Base-by-base conservation (phyloP, 2,113 vertebrate genomes). In the Benitochromis conjunctus region DNA sequence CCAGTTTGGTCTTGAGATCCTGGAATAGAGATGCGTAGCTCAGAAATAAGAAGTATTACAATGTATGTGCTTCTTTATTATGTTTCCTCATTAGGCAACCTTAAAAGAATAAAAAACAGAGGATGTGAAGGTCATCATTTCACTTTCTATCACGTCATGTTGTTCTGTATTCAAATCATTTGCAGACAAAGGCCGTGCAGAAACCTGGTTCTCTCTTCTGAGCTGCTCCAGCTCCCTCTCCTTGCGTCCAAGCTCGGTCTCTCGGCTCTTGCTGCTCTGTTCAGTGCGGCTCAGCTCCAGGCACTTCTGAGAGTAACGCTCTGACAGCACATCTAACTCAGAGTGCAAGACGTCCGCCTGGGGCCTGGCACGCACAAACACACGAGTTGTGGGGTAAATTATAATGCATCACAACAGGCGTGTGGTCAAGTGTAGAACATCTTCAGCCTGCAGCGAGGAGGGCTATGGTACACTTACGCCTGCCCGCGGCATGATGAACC, bases 191-290 rank as follows among this genome's bases (percentile, higher is more conserved):
- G 2, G 4, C 6, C 56, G 36, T 24, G 1, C 13, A 78, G 38
- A 26, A 62, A 97, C 99, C 98, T 98, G 96, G 95, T 99, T 99
- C 92, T 99, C 98, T 89, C 95, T 96, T 71, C 96, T 95, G 36
- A 99, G 97, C 86, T 97, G 96, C 92, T 97, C 96, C 86, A 97
- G 96, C 90, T 98, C 97, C 79, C 89, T 96, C 88, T 98, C 97
- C 91, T 95, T 97, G 81, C 7, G 78, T 12, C 92, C 82, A 38
- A 98, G 88, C 0, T 95, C 96, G 16, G 93, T 94, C 79, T 97
- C 96, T 7, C 95, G 94, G 55, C 96, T 96, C 89, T 95, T 96
- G 0, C 95, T 94, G 93, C 95, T 96, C 85, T 92, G 94, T 3
- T 97, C 96, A 13, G 97, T 92, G 57, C 92, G 86, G 43, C 90